Conservation (phyloP, 2,113 vertebrate species). For the Lophotis ruficrista region DNA sequence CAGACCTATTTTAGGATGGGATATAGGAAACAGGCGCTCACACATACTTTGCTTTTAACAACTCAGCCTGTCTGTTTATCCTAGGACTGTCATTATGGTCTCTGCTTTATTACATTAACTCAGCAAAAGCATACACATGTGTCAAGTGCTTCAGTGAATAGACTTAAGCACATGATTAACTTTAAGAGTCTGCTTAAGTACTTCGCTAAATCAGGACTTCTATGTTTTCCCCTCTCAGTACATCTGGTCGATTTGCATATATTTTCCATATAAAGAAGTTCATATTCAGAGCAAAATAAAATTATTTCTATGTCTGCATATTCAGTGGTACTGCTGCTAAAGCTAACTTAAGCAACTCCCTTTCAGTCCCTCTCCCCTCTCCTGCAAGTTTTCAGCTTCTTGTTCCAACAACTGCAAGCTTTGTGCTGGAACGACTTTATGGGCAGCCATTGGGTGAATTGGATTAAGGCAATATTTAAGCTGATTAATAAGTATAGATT, state of each 20-base stretch:
- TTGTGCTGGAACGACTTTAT: background rate
- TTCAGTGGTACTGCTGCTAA: background rate
- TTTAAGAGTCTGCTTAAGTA: slow-evolving; percentile 67
- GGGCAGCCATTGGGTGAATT: background rate
- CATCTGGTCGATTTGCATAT: slow-evolving; percentile 60
- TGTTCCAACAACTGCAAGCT: background rate
- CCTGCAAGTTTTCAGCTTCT: background rate
- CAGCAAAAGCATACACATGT: slow-evolving; percentile 66
- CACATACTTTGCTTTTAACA: background rate
- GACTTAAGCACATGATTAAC: slow-evolving; percentile 70
- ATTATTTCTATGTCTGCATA: background rate
- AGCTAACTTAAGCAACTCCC: slow-evolving; percentile 2
- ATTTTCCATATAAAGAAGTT: slow-evolving; percentile 57
- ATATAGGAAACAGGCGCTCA: slow-evolving; percentile 28
- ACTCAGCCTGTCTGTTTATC: slow-evolving; percentile 60
- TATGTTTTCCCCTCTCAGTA: slow-evolving; percentile 39
- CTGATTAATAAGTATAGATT: background rate
- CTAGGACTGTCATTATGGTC: slow-evolving; percentile 60
- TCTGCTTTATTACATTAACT: slow-evolving; percentile 68
- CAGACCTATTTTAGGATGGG: slow-evolving; percentile 37
- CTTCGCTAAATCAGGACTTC: slow-evolving; percentile 59
- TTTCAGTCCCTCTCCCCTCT: background rate
- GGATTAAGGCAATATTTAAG: background rate
- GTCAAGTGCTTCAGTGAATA: slow-evolving; percentile 62
- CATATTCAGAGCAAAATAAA: slow-evolving; percentile 10